These are phyloP conservation scores for Leuciscus waleckii DNA, from an alignment of 2,797 vertebrate species.

Conservation along the genomic window DNA sequence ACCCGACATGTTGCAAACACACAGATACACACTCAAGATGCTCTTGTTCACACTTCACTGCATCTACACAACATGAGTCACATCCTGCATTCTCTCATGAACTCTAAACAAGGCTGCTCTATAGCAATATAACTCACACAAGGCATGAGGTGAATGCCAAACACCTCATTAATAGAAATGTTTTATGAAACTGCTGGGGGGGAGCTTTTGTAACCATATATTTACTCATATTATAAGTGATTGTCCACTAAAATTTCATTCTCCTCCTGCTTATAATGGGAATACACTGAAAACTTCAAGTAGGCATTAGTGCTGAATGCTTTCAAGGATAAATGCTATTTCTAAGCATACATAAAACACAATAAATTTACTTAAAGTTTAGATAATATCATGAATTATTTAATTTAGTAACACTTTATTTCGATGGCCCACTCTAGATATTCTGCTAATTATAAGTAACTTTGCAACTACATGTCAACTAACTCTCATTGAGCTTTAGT, in stretches of 20 bases:
- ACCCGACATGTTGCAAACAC: not conserved
- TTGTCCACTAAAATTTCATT: not conserved
- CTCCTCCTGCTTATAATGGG: constrained; percentile 10
- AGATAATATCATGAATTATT: not conserved
- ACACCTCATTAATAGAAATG: constrained; percentile 36
- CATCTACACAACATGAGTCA: constrained; percentile 35
- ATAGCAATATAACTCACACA: constrained; percentile 1
- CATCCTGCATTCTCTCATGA: constrained; percentile 18
- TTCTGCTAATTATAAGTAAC: too few species aligned
- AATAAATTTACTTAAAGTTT: not conserved
- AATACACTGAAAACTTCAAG: constrained; percentile 1
- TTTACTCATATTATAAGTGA: constrained; percentile 38
- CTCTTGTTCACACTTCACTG: constrained; percentile 14
- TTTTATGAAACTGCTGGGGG: constrained; percentile 33
- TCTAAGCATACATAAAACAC: not conserved
- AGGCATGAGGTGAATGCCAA: constrained; percentile 42
- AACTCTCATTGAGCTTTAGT: too few species aligned
- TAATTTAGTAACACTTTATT: not conserved
- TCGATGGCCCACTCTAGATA: not conserved
- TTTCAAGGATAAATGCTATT: not conserved
- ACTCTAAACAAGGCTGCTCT: constrained; percentile 23
- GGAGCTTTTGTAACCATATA: constrained; percentile 34
- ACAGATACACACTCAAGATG: constrained; percentile 6
- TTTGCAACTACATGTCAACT: too few species aligned
- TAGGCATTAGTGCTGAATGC: not conserved